Evolutionary conservation across 1,140 invertebrate species (phyloP).

Genomic region (Atta texana): DNA sequence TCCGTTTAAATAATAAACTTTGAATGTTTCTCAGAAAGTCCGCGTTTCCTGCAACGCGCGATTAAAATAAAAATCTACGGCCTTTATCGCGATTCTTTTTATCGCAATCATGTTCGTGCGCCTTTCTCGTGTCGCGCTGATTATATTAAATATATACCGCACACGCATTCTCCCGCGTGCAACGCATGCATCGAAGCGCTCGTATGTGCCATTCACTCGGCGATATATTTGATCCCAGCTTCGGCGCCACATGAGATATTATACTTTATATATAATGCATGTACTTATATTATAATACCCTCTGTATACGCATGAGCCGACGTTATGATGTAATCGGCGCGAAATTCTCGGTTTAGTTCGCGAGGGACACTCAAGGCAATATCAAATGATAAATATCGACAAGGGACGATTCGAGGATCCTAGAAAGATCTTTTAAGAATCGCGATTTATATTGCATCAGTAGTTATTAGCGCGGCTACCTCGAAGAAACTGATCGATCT

Average conservation of each 20-base stretch:
- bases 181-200: conserved; percentile 42
- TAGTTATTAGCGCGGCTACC: conserved; percentile 79
- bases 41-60: not conserved
- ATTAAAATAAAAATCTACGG: conserved; percentile 12
- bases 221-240: conserved; percentile 21
- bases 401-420: conserved; percentile 20
- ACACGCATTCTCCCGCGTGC: conserved; percentile 28
- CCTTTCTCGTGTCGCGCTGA: conserved; percentile 18
- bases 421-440: conserved; percentile 7
- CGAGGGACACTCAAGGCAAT: conserved; percentile 5
- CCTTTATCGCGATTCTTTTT: conserved; percentile 8
- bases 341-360: conserved; percentile 25
- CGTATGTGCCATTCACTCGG: conserved; percentile 41
- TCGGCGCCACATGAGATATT: conserved; percentile 38
- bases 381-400: conserved; percentile 43
- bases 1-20: conserved; percentile 7
- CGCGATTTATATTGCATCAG: conserved; percentile 48
- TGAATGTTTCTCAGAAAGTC: not conserved
- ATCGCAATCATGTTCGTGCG: not conserved
- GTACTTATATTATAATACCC: conserved; percentile 45
- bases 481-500: conserved; percentile 93
- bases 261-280: conserved; percentile 51
- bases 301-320: conserved; percentile 32
- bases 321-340: conserved; percentile 12
- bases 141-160: conserved; percentile 31